A percentile compares a stretch with the other conserved stretches of the same genome.
These are phyloP conservation scores for Charadrius vociferus DNA, from an alignment of 2,113 vertebrate genomes.

Conservation along the genomic window DNA sequence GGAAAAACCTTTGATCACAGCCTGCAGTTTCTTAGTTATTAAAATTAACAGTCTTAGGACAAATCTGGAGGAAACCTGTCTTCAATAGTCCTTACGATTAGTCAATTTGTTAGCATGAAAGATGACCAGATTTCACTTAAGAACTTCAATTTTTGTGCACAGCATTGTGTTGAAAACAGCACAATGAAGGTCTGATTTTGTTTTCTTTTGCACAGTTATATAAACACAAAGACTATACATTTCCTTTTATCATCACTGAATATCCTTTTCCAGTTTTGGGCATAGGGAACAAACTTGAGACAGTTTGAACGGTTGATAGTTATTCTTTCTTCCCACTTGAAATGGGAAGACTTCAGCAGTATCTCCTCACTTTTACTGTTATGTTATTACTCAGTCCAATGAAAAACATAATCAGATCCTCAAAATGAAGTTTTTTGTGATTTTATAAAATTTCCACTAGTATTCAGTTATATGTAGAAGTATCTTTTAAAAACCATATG, in stretches of 20 bases:
- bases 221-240: neutral
- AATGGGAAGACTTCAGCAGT: neutral
- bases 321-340: neutral
- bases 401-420: neutral
- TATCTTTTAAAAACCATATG: neutral
- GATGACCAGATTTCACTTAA: no score
- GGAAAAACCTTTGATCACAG: neutral
- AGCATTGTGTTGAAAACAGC: neutral
- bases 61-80: neutral
- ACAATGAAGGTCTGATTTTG: neutral
- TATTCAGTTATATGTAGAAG: neutral
- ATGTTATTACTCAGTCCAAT: neutral
- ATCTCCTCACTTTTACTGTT: neutral
- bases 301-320: neutral
- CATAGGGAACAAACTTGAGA: neutral
- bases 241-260: neutral
- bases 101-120: neutral
- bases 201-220: neutral
- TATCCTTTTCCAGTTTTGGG: neutral
- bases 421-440: neutral
- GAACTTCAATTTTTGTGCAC: no score
- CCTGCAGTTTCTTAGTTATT: neutral
- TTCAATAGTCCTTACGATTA: neutral
- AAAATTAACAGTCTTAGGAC: neutral
- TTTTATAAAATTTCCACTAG: neutral